phyloP scores from a whole-genome alignment of 2,888 invertebrate genomes.

The Leucoma salicis region DNA sequence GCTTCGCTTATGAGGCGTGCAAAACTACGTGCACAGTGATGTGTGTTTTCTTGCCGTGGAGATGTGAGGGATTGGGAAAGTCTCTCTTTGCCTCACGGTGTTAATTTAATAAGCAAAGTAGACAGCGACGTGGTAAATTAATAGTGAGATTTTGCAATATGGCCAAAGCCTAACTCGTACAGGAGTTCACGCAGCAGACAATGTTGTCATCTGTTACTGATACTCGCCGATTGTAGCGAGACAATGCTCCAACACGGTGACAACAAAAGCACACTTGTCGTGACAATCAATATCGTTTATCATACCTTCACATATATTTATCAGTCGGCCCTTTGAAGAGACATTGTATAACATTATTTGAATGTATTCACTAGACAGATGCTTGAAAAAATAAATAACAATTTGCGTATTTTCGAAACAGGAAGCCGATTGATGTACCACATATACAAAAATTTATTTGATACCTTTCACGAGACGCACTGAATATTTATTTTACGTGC shows the following conservation, averaged over 20 bases:
- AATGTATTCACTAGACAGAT: neutral
- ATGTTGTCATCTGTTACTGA: constrained; percentile 2
- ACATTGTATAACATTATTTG: neutral
- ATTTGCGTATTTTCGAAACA: neutral
- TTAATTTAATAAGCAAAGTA: no score
- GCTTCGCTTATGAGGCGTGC: no score
- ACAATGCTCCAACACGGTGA: constrained; percentile 1
- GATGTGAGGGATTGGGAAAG: no score
- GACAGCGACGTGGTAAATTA: no score
- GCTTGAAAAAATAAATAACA: neutral
- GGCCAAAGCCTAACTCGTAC: neutral
- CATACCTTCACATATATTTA: constrained; percentile 3
- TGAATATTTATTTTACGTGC: no score
- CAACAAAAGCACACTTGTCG: constrained; percentile 15
- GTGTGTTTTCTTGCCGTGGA: no score
- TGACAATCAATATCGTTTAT: constrained; percentile 11
- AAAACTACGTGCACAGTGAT: no score
- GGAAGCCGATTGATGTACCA: no score
- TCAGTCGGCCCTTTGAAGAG: neutral
- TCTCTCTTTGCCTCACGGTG: no score
- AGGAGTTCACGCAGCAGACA: neutral
- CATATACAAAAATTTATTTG: no score
- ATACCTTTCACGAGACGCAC: no score
- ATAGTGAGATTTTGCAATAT: no score
- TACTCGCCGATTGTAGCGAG: neutral